Conservation (phyloP, 2,797 vertebrate genomes). For the Hozukius guyotensis region DNA sequence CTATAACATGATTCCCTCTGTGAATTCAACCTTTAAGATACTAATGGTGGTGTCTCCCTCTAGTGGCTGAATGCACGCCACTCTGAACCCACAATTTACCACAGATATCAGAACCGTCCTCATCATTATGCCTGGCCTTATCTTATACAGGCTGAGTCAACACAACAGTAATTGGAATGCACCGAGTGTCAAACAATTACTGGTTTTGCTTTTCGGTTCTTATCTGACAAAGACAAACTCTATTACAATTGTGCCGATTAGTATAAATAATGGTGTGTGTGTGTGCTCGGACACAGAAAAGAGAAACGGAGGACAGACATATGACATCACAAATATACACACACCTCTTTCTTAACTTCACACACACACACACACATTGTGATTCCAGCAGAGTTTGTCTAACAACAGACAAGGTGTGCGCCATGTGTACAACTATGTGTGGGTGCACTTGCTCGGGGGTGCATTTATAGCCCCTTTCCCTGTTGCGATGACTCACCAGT, state of each 20-base stretch:
- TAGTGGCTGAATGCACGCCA: constrained; percentile 35
- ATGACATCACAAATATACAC: background rate
- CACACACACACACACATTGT: background rate
- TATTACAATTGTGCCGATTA: constrained; percentile 12
- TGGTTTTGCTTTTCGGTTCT: constrained; percentile 14
- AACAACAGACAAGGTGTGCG: background rate
- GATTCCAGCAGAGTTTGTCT: background rate
- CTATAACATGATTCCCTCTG: background rate
- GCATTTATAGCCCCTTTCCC: constrained; percentile 32
- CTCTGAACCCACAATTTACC: background rate
- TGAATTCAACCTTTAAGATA: background rate
- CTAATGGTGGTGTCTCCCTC: constrained; percentile 56
- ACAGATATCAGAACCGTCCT: background rate
- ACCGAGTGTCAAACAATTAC: constrained; percentile 51
- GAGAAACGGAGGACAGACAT: background rate
- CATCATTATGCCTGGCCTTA: constrained; percentile 30
- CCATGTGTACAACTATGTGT: background rate
- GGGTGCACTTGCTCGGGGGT: constrained; percentile 8
- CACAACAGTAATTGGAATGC: constrained; percentile 50
- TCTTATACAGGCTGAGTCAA: constrained; percentile 40
- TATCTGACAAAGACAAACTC: constrained; percentile 36
- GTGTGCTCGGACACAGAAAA: background rate
- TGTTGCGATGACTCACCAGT: constrained; percentile 66
- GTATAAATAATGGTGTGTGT: background rate
- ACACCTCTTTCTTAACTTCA: background rate